Conservation (phyloP, 2,888 invertebrate genomes). For the Amorpha juglandis region DNA sequence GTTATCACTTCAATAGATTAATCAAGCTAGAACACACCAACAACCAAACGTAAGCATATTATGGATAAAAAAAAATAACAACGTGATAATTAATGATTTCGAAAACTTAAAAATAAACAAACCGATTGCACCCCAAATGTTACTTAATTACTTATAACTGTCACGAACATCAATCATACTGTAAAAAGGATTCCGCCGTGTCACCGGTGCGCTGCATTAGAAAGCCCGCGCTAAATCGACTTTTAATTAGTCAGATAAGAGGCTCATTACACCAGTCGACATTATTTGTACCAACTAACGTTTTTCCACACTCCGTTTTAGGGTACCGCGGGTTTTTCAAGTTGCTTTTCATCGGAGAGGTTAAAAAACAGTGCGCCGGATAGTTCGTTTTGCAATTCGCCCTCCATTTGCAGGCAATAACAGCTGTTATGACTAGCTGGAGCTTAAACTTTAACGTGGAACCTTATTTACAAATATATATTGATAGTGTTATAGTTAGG, state of each 20-base stretch:
- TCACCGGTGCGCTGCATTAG: conserved; percentile 59
- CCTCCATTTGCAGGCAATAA: too few relatives aligned
- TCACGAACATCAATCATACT: conserved; percentile 65
- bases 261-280: conserved; percentile 73
- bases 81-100: conserved; percentile 22
- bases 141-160: conserved; percentile 40
- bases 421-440: too few relatives aligned
- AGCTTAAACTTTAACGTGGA: too few relatives aligned
- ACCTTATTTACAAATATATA: too few relatives aligned
- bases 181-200: conserved; percentile 57
- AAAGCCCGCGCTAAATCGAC: conserved; percentile 78
- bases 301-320: conserved; percentile 58
- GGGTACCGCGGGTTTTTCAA: conserved; percentile 47
- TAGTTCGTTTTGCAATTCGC: too few relatives aligned
- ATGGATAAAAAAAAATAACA: too few relatives aligned
- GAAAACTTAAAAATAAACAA: conserved; percentile 37
- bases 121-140: conserved; percentile 6
- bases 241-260: conserved; percentile 83
- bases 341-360: too few relatives aligned
- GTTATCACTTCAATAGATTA: too few relatives aligned
- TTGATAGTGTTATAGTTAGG: too few relatives aligned
- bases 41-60: too few relatives aligned
- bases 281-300: conserved; percentile 75
- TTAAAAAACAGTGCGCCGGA: too few relatives aligned
- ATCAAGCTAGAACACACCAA: too few relatives aligned